Evolutionary conservation across 2,113 vertebrate genomes (phyloP), one percentile per base, ranked within the genome.

Genomic region (Etheostoma spectabile): DNA sequence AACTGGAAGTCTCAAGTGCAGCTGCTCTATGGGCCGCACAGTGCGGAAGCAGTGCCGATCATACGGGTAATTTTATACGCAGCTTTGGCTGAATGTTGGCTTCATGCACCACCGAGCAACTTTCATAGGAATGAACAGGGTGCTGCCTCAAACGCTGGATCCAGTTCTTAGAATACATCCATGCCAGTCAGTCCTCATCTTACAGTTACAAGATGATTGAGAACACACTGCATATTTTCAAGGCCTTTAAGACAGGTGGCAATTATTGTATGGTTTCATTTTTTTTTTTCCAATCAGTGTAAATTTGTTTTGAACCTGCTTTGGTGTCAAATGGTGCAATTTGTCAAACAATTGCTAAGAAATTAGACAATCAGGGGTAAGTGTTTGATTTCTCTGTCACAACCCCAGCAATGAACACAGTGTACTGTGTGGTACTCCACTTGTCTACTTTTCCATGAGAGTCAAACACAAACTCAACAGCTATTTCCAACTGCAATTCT

Each of bases 221-320:
- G 59, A 68, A 18, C 24, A 65, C 3, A 16, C 16, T 57, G 35
- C 55, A 4, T 38, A 8, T 46, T 78, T 53, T 68, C 64, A 59
- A 8, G 59, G 56, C 38, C 38, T 73, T 78, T 53, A 33, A 64
- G 11, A 30, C 35, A 6, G 30, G 21, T 65, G 35, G 46, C 22
- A 45, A 19, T 66, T 24, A 13, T 55, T 22, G n/a, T 38, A 27
- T 61, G 24, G 46, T 68, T 76, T 27, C 1, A 42, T 11, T 11
- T 3, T 48, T 27, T 70, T 16, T 67, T 55, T 30, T 30, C 38
- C 4, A 57, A 10, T 57, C 30, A 64, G 21, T 63, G 1, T 18
- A n/a, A 56, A 24, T 80, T 62, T 68, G 15, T 71, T 76, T 72
- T 66, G 48, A 59, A 82, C 49, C 71, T 57, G 52, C 24, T 53